Conservation (phyloP, 37 sponge, comb jelly and placozoan species). For the Mnemiopsis leidyi region DNA sequence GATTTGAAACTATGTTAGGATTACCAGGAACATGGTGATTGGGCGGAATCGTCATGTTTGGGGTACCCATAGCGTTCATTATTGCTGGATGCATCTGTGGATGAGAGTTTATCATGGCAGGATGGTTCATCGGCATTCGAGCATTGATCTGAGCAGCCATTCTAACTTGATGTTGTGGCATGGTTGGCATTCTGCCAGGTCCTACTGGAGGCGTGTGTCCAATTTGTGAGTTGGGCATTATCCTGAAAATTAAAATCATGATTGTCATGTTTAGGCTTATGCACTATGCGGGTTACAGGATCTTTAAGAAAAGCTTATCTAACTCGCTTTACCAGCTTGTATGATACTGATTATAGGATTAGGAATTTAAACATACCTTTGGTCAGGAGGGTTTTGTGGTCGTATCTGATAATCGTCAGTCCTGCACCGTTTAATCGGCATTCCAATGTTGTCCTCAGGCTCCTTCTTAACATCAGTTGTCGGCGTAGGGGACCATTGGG, state of each 20-base stretch:
- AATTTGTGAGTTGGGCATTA: not conserved
- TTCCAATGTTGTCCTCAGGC: not conserved
- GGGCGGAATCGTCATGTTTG: constrained; percentile 58
- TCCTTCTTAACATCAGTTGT: constrained; percentile 31
- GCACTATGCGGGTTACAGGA: too few species aligned
- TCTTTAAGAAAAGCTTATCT: too few species aligned
- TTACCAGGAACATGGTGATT: constrained; percentile 5
- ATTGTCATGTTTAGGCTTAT: too few species aligned
- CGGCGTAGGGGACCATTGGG: constrained; percentile 29
- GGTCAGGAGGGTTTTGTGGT: constrained; percentile 25
- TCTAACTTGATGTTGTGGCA: constrained; percentile 8
- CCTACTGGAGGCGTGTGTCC: not conserved
- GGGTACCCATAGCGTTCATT: constrained; percentile 19
- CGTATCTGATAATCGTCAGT: constrained; percentile 58
- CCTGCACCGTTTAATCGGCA: constrained; percentile 20
- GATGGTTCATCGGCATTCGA: constrained; percentile 48
- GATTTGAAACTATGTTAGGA: not conserved
- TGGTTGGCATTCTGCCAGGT: not conserved
- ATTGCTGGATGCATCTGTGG: constrained; percentile 1
- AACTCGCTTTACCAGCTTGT: too few species aligned
- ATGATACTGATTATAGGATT: too few species aligned
- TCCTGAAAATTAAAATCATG: too few species aligned
- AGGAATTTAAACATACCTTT: not conserved
- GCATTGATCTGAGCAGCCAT: not conserved
- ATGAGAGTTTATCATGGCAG: constrained; percentile 28